Base-by-base conservation (phyloP, 2,113 vertebrate species). In the Sylvietta virens region DNA sequence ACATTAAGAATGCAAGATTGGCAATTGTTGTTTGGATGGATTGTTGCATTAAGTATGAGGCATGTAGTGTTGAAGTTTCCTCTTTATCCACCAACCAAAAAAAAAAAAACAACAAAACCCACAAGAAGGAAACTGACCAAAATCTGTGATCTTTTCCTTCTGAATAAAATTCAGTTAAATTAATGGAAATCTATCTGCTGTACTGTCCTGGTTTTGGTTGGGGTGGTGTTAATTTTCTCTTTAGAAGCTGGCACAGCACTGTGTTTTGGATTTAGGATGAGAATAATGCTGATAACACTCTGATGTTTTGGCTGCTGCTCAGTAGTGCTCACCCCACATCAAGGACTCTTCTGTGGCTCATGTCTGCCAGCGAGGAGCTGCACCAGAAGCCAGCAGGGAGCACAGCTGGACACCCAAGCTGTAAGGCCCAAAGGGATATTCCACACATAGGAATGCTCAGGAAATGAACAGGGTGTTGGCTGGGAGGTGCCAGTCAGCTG, bases 321-420 rank as follows among this genome's bases (percentile, higher is more conserved):
- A 60, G 45, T 1, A 26, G 45, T 12, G 39, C n/a, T 61, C 47
- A 47, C 18, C 22, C 53, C 5, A 4, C 1, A 0, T n/a, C 53
- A 40, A 53, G 17, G n/a, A 39, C 39, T 60, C 64, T 26, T 23
- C 53, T 60, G 39, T 14, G 33, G 24, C 39, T 74, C 70, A 1
- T 15, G 24, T 89, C 26, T 82, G 62, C 54, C 47, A 26, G 30
- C 5, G 61, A 76, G 70, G 70, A 76, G 70, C 61, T 82, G 87
- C 47, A 40, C 20, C 1, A 67, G 53, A 1, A 67, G 45, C 24
- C 8, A 11, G 70, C 8, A 61, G 62, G n/a, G 17, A 82, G 40
- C 45, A 60, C 0, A 33, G 39, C 21, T 1, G 4, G 20, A 35
- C 44, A 22, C 61, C 39, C 16, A 37, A 1, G 26, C 70, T 35